Evolutionary conservation across 2,113 vertebrate species (phyloP), one percentile per base, ranked within the genome.

Genomic region (Hippoglossus stenolepis): DNA sequence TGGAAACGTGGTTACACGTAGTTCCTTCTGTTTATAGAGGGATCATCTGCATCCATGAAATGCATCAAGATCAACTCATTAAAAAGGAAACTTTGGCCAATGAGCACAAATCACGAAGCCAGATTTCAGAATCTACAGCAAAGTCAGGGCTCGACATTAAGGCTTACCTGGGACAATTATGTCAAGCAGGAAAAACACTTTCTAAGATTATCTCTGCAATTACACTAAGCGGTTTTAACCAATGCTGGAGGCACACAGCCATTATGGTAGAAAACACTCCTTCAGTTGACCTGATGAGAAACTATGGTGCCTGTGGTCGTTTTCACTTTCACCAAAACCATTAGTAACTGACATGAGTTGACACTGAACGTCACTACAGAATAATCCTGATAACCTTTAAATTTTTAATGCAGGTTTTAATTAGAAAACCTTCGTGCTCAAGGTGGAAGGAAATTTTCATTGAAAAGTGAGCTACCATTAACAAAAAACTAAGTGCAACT

Each of bases 11-110:
- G 67, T 74, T 85, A 90, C 80, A 86, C 57, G 71, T 81, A 51
- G 40, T 67, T 75, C 76, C 71, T 56, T 63, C 43, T 82, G 73
- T 58, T 94, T 92, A 94, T 92, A 95, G 94, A 94, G 94, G 94
- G 94, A 77, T 81, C 93, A 70, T 82, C 45, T 80, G 81, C 82
- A 85, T 72, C 79, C 68, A 80, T 83, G 70, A 82, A 75, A 51
- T 65, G 74, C 66, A 79, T 57, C 69, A 83, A 74, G 26, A 65
- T 79, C 62, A 76, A 82, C 26, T 80, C 18, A 61, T 61, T 71
- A 35, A 75, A 61, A 66, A 57, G 38, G 35, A 64, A 73, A 76
- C 59, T 79, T 73, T 83, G 26, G 59, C 64, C 61, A 73, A 53
- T 75, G 53, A 77, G 49, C 70, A 75, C 73, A 72, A 74, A 80